A percentile compares a stretch with the other conserved stretches of the same genome.
Evolutionary conservation across 1,140 invertebrate genomes (phyloP).

Genomic region (Catajapyx aquilonaris): DNA sequence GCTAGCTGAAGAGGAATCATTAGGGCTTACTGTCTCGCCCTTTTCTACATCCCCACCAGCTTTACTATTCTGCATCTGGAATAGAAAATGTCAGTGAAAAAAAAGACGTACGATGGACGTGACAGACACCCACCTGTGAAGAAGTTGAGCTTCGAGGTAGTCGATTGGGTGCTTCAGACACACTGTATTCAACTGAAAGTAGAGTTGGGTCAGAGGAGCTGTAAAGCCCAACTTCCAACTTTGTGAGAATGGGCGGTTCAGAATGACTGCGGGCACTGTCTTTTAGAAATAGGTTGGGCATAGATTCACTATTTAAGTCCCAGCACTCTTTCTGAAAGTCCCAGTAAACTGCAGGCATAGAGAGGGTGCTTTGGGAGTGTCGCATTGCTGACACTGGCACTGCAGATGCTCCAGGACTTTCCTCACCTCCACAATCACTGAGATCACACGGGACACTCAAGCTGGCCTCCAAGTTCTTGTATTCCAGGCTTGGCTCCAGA

Average conservation of each 20-base stretch:
- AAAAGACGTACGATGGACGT: no score
- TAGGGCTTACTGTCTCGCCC: no score
- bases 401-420: conserved; percentile 7
- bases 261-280: neutral
- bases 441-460: conserved; percentile 33
- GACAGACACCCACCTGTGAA: no score
- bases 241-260: conserved; percentile 13
- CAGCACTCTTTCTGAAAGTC: neutral
- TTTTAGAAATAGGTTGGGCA: conserved; percentile 26
- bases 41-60: no score
- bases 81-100: no score
- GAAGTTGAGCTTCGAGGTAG: no score
- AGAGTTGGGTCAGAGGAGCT: conserved; percentile 18
- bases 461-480: conserved; percentile 29
- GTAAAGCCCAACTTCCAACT: conserved; percentile 18
- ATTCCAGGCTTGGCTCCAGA: conserved; percentile 16
- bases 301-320: conserved; percentile 18
- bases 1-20: conserved; percentile 18
- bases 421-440: no score
- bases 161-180: no score
- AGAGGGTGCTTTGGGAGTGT: conserved; percentile 36
- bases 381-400: conserved; percentile 17
- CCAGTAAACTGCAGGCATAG: conserved; percentile 16
- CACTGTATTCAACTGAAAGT: conserved; percentile 13
- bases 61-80: no score